Percentiles rank a stretch among this genome's conserved stretches.
These are phyloP conservation scores for Diplazon laetatorius DNA, from an alignment of 2,888 invertebrate species.

Conservation along the genomic window DNA sequence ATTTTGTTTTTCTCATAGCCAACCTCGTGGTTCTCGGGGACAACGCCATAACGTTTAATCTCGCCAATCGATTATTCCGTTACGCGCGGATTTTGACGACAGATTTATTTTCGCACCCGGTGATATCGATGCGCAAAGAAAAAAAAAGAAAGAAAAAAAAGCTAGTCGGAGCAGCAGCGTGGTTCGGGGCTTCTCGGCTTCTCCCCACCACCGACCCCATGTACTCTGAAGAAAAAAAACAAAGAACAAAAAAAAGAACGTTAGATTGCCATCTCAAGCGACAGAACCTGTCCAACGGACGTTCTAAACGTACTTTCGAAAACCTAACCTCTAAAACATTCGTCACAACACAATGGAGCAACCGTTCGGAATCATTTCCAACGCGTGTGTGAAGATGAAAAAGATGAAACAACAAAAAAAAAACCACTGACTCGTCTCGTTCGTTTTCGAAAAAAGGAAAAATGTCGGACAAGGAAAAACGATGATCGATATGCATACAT, in stretches of 20 bases:
- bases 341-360: too few relatives aligned
- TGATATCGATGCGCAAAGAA: conserved; percentile 36
- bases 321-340: too few relatives aligned
- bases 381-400: too few relatives aligned
- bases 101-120: conserved; percentile 7
- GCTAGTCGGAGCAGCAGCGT: conserved; percentile 6
- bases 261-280: background rate
- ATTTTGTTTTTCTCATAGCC: conserved; percentile 1
- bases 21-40: conserved; percentile 6
- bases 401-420: too few relatives aligned
- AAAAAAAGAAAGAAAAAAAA: conserved; percentile 1
- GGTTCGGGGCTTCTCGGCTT: background rate
- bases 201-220: background rate
- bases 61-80: background rate
- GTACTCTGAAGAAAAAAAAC: background rate
- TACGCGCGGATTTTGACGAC: background rate
- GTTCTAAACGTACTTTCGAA: too few relatives aligned
- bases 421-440: too few relatives aligned
- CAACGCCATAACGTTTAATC: background rate
- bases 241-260: background rate
- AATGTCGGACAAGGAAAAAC: too few relatives aligned
- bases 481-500: too few relatives aligned
- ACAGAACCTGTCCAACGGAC: background rate
- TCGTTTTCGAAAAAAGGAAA: too few relatives aligned
- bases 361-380: too few relatives aligned